These are phyloP conservation scores for Scrobipalpa atriplicella DNA, from an alignment of 2,888 invertebrate genomes.

Conservation along the genomic window DNA sequence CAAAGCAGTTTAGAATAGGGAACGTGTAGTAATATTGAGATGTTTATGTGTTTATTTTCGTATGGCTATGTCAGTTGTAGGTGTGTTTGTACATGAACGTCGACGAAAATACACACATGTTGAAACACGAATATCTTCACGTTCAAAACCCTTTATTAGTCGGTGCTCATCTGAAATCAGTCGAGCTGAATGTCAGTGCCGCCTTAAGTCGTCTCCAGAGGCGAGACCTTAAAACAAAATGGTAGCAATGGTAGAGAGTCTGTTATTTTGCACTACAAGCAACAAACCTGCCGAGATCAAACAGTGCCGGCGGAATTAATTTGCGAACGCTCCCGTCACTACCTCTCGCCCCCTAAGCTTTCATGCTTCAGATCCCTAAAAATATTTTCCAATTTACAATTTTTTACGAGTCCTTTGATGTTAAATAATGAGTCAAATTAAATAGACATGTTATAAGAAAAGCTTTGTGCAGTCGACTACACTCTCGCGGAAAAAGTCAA, in stretches of 20 bases:
- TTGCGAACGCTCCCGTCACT: conserved; percentile 55
- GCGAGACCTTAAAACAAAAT: conserved; percentile 49
- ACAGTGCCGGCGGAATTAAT: conserved; percentile 72
- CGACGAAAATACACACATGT: too few species aligned
- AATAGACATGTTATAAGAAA: conserved; percentile 21
- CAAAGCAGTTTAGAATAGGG: conserved; percentile 41
- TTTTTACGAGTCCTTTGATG: conserved; percentile 45
- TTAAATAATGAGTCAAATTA: conserved; percentile 38
- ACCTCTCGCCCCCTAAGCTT: conserved; percentile 49
- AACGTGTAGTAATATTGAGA: conserved; percentile 34
- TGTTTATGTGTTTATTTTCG: conserved; percentile 10
- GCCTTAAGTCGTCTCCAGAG: conserved; percentile 44
- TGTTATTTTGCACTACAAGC: conserved; percentile 61
- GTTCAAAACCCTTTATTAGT: conserved; percentile 44
- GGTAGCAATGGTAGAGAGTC: conserved; percentile 36
- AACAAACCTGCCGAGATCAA: conserved; percentile 73
- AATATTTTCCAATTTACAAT: conserved; percentile 54
- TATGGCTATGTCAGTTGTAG: not conserved
- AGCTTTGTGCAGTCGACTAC: conserved; percentile 33
- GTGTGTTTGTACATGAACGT: not conserved
- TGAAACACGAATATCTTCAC: too few species aligned
- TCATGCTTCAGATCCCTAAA: conserved; percentile 52
- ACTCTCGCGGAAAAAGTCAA: not conserved
- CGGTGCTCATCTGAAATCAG: conserved; percentile 49
- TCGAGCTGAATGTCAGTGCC: conserved; percentile 40